Conservation (phyloP, 2,797 vertebrate species). For the Menidia menidia region DNA sequence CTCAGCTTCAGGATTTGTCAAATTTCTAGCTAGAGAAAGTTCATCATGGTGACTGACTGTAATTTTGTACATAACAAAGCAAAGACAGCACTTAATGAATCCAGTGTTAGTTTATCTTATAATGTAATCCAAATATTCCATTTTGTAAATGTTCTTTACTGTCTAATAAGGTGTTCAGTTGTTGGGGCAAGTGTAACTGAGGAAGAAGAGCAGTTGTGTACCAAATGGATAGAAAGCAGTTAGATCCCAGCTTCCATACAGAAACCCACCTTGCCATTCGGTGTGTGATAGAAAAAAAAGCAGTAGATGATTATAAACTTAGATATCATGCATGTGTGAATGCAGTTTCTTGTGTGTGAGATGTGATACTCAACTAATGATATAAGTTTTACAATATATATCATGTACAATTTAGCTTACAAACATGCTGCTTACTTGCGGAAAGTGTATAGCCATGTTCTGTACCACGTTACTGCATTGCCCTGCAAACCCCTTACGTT, state of each 20-base stretch:
- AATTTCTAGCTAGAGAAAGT: slow-evolving; percentile 89
- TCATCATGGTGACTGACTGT: slow-evolving; percentile 84
- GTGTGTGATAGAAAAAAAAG: too few species aligned
- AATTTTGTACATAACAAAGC: slow-evolving; percentile 59
- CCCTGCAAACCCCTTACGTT: slow-evolving; percentile 17
- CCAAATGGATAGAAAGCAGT: too few species aligned
- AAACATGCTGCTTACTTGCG: slow-evolving; percentile 36
- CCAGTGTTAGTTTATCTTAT: not conserved
- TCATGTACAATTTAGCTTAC: slow-evolving; percentile 20
- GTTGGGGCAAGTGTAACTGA: too few species aligned
- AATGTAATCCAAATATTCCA: not conserved
- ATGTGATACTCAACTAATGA: too few species aligned
- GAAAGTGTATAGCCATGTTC: slow-evolving; percentile 11
- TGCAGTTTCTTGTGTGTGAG: too few species aligned
- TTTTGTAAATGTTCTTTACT: slow-evolving; percentile 4
- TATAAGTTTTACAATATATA: not conserved
- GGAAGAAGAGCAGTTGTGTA: too few species aligned
- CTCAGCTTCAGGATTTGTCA: slow-evolving; percentile 96
- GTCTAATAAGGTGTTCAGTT: not conserved
- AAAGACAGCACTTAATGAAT: slow-evolving; percentile 18
- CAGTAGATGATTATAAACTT: too few species aligned
- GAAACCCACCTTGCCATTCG: too few species aligned
- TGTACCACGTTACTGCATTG: slow-evolving; percentile 15
- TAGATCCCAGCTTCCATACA: too few species aligned
- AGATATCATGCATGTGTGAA: too few species aligned